Evolutionary conservation across 2,113 vertebrate genomes (phyloP).

Genomic region (Pantherophis guttatus): DNA sequence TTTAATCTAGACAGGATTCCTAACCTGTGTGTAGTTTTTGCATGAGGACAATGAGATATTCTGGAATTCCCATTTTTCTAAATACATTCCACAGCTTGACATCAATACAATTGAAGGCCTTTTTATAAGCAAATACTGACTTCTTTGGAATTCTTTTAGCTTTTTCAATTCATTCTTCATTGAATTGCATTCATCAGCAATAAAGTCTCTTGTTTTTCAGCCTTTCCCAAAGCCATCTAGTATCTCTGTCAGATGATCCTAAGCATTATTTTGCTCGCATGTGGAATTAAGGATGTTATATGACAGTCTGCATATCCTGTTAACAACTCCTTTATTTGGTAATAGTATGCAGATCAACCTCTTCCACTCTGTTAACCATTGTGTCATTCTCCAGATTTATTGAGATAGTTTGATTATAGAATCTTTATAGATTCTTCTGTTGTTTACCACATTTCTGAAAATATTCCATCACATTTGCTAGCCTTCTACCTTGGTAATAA

Average conservation of each 20-base stretch:
- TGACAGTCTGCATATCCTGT: neutral
- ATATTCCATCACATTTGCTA: neutral
- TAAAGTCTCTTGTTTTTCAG: neutral
- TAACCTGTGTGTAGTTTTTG: neutral
- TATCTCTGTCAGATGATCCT: neutral
- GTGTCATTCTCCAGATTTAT: neutral
- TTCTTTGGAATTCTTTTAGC: neutral
- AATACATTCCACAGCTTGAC: neutral
- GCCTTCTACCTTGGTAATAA: neutral
- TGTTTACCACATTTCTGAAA: neutral
- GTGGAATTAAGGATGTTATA: neutral
- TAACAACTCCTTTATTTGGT: neutral
- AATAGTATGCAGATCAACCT: neutral
- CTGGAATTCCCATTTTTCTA: neutral
- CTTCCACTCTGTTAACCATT: neutral
- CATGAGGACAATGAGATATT: neutral
- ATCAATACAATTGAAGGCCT: neutral
- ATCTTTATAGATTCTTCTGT: neutral
- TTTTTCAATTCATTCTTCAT: neutral
- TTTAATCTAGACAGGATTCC: neutral
- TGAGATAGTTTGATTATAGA: neutral
- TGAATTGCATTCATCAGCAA: neutral
- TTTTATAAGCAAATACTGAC: neutral
- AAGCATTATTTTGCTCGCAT: neutral
- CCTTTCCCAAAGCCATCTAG: neutral